Percentiles rank a stretch among this genome's conserved stretches.
phyloP scores from a whole-genome alignment of 53 echinoderm and acorn worm species.

The Antedon mediterranea region DNA sequence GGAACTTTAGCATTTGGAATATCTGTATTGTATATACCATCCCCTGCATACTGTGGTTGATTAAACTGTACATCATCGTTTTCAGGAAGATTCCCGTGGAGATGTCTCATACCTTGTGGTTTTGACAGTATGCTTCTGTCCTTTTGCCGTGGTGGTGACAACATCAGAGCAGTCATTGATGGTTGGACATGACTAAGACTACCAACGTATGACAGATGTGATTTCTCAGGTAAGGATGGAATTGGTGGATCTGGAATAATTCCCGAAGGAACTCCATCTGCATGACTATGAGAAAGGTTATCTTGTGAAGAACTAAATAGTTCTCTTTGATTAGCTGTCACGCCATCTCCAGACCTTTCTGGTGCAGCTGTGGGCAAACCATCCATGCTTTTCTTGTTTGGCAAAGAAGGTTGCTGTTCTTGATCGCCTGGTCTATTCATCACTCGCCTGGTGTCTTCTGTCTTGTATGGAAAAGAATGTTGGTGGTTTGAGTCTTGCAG shows the following conservation, averaged over 20 bases:
- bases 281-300: neutral
- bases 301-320: no score
- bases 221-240: neutral
- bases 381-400: no score
- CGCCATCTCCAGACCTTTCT: no score
- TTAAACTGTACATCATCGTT: neutral
- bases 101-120: neutral
- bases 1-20: neutral
- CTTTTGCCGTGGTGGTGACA: slow-evolving; percentile 32
- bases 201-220: neutral
- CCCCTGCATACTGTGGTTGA: neutral
- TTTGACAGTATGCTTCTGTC: slow-evolving; percentile 12
- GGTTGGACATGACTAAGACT: slow-evolving; percentile 1
- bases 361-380: no score
- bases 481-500: no score
- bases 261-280: neutral
- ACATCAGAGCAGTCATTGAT: slow-evolving; percentile 7
- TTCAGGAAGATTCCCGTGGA: neutral
- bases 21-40: neutral
- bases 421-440: no score
- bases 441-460: no score
- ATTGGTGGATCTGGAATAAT: neutral
- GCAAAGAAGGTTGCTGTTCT: no score
- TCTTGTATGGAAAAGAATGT: no score
- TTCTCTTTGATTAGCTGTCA: no score